phyloP scores from a whole-genome alignment of 2,888 invertebrate genomes.

The Erpobdella octoculata region DNA sequence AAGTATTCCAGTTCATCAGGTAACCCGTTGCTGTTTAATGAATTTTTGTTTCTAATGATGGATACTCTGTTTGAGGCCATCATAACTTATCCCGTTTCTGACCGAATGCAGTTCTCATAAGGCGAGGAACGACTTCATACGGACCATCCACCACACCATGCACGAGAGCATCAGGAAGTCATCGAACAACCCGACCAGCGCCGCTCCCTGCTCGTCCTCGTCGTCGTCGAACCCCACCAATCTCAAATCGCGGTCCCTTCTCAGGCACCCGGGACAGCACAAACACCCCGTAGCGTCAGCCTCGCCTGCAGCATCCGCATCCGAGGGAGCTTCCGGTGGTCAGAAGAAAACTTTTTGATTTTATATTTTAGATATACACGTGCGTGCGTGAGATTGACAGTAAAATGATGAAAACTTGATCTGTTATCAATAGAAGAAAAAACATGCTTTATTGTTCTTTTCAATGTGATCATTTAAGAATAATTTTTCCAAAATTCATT shows the following conservation, averaged over 20 bases:
- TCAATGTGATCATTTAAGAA: too few relatives aligned
- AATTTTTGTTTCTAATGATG: too few relatives aligned
- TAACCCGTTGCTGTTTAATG: too few relatives aligned
- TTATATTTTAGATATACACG: too few relatives aligned
- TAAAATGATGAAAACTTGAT: too few relatives aligned
- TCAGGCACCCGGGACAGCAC: not conserved
- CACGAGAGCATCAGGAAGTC: constrained; percentile 63
- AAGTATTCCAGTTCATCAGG: constrained; percentile 90
- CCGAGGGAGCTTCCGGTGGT: not conserved
- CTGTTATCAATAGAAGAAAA: too few relatives aligned
- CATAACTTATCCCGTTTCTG: too few relatives aligned
- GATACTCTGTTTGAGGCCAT: too few relatives aligned
- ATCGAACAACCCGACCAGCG: not conserved
- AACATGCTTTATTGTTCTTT: too few relatives aligned
- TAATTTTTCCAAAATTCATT: too few relatives aligned
- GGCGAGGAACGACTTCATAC: constrained; percentile 90
- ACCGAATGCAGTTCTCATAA: constrained; percentile 81
- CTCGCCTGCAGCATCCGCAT: not conserved
- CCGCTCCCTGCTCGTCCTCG: not conserved
- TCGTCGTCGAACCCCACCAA: not conserved
- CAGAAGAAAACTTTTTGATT: not conserved
- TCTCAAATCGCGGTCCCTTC: not conserved
- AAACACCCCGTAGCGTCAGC: too few relatives aligned
- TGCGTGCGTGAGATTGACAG: too few relatives aligned
- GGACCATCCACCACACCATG: constrained; percentile 91